Evolutionary conservation across 2,113 vertebrate genomes (phyloP).

Genomic region (Otus sunia): DNA sequence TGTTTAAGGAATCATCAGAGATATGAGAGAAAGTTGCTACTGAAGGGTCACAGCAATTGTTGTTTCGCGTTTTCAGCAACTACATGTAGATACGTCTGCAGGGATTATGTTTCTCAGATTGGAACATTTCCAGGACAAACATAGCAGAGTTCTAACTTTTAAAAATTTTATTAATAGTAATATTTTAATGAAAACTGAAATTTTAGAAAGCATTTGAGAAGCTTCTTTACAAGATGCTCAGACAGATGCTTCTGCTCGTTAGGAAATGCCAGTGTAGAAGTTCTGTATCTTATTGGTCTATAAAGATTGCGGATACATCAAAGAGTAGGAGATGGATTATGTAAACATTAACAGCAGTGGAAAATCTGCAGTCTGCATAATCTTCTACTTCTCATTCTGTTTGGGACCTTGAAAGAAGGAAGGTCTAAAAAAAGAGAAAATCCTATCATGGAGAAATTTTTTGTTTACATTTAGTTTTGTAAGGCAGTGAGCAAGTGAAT

Average conservation of each 20-base stretch:
- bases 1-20: not conserved
- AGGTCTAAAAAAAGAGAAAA: not conserved
- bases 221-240: not conserved
- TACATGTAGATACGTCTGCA: not conserved
- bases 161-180: not conserved
- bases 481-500: not conserved
- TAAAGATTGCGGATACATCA: not conserved
- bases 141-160: not conserved
- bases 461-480: not conserved
- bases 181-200: not conserved
- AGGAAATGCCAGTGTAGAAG: not conserved
- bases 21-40: not conserved
- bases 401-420: not conserved
- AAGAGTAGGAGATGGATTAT: not conserved
- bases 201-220: not conserved
- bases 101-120: not conserved
- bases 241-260: not conserved
- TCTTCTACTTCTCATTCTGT: not conserved
- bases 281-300: not conserved
- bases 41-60: not conserved
- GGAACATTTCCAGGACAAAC: not conserved
- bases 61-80: not conserved
- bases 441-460: not conserved
- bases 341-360: not conserved
- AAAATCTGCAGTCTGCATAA: not conserved